phyloP scores from a whole-genome alignment of 2,113 vertebrate genomes.

The Tachysurus fulvidraco region DNA sequence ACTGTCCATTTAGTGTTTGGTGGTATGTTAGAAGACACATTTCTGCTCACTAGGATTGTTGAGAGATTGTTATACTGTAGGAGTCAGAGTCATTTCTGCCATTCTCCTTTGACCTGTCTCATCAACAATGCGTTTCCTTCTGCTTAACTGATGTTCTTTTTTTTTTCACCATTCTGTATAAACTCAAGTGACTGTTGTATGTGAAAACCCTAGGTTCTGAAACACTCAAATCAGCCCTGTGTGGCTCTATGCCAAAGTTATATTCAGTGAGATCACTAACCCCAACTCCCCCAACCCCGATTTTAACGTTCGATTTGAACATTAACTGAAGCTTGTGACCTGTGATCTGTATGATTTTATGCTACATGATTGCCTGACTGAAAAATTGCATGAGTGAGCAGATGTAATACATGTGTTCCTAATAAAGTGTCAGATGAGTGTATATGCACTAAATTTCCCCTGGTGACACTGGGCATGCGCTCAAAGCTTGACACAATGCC shows the following conservation, averaged over 20 bases:
- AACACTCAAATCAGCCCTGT: neutral
- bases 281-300: no score
- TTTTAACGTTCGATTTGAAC: neutral
- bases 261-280: neutral
- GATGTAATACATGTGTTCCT: neutral
- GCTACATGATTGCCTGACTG: neutral
- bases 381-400: neutral
- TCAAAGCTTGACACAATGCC: neutral
- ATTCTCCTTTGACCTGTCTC: neutral
- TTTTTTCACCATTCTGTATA: neutral
- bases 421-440: neutral
- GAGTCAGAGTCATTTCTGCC: neutral
- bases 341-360: neutral
- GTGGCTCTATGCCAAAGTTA: neutral
- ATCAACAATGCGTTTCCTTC: neutral
- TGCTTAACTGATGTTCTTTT: neutral
- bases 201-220: neutral
- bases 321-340: neutral
- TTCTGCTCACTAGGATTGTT: neutral
- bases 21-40: neutral
- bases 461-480: conserved; percentile 10
- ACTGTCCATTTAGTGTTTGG: neutral
- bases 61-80: neutral
- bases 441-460: neutral
- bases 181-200: neutral